Evolutionary conservation across 2,113 vertebrate genomes (phyloP).

Genomic region (Salvelinus fontinalis): DNA sequence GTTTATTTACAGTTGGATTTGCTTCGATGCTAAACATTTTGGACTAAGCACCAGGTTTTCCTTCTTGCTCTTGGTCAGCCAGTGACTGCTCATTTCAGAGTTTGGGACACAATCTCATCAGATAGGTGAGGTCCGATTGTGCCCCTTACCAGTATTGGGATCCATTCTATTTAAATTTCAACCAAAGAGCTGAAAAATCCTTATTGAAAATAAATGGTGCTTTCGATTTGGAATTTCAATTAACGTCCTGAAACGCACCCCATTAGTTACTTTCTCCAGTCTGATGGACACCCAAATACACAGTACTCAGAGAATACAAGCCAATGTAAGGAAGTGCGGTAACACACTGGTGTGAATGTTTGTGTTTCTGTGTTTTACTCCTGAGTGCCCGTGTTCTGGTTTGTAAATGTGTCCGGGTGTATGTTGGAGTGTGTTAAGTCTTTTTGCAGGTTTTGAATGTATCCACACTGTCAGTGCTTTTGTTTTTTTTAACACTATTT

Average conservation of each 20-base stretch:
- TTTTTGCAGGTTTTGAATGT: background rate
- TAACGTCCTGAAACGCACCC: too few species aligned
- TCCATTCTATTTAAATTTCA: background rate
- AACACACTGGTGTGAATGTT: background rate
- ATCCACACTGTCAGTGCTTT: slow-evolving; percentile 1
- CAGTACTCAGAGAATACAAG: slow-evolving; percentile 21
- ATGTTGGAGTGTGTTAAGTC: background rate
- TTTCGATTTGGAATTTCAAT: too few species aligned
- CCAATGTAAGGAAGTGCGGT: slow-evolving; percentile 16
- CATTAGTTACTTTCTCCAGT: background rate
- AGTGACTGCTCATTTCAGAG: too few species aligned
- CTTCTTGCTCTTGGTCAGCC: background rate
- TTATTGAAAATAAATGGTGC: too few species aligned
- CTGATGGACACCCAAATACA: slow-evolving; percentile 14
- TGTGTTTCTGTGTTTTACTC: background rate
- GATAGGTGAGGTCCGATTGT: background rate
- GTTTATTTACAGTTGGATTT: slow-evolving; percentile 27
- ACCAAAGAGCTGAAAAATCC: too few species aligned
- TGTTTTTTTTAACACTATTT: slow-evolving; percentile 23
- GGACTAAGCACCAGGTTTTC: too few species aligned
- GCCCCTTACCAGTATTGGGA: background rate
- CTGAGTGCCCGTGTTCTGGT: background rate
- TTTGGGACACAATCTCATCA: background rate
- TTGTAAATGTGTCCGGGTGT: background rate
- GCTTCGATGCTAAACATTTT: too few species aligned